phyloP scores from a whole-genome alignment of 2,888 invertebrate species.

The Scaptomyza polygonia region DNA sequence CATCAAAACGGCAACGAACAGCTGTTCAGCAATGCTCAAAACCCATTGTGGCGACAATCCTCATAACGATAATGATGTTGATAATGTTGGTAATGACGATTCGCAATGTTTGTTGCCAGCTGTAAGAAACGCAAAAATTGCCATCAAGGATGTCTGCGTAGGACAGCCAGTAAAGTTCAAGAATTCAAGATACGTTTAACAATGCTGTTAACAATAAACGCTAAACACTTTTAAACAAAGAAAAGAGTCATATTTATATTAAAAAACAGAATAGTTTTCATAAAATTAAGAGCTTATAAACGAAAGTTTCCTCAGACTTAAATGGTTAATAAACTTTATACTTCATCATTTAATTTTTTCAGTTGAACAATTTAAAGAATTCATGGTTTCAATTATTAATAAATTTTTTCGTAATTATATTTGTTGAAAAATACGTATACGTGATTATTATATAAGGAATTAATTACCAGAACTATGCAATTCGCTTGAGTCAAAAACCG shows the following conservation, averaged over 20 bases:
- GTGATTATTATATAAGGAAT: no score
- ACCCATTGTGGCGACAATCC: constrained; percentile 14
- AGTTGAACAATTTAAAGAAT: no score
- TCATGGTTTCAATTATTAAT: no score
- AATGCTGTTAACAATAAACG: background rate
- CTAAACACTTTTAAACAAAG: background rate
- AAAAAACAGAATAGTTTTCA: background rate
- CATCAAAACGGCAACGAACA: constrained; percentile 39
- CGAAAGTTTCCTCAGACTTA: no score
- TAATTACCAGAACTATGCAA: no score
- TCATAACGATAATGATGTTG: background rate
- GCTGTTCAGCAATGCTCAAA: constrained; percentile 38
- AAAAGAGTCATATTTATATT: no score
- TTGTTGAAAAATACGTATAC: no score
- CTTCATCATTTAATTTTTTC: no score
- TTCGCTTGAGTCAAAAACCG: no score
- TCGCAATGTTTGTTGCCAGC: constrained; percentile 23
- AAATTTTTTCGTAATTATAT: no score
- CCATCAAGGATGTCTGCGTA: background rate
- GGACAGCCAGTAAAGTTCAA: background rate
- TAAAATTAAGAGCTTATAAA: no score
- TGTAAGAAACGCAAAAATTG: background rate
- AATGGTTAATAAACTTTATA: no score
- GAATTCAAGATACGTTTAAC: background rate
- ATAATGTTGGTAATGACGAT: constrained; percentile 5